Evolutionary conservation across 2,888 invertebrate species (phyloP).

Genomic region (Ochropleura plecta): DNA sequence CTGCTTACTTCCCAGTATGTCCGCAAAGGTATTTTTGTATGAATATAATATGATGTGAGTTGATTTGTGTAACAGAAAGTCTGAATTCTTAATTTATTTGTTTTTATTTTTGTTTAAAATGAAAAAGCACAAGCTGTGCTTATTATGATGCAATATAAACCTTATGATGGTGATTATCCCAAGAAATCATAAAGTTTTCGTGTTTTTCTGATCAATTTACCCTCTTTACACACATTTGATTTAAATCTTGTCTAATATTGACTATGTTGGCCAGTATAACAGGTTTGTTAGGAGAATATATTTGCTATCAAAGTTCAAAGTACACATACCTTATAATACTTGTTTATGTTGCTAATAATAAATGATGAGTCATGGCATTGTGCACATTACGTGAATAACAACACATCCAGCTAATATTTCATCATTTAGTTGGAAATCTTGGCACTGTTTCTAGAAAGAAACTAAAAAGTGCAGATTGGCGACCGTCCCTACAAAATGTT

Average conservation of each 20-base stretch:
- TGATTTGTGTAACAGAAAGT: conserved; percentile 59
- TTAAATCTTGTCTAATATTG: not conserved
- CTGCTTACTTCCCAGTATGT: conserved; percentile 31
- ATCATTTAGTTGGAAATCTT: conserved; percentile 28
- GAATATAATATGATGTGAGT: conserved; percentile 31
- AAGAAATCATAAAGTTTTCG: conserved; percentile 26
- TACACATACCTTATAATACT: conserved; percentile 7
- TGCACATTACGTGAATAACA: conserved; percentile 20
- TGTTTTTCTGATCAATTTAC: conserved; percentile 34
- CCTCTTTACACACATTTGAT: conserved; percentile 1
- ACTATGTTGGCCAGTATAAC: not conserved
- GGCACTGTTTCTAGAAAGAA: conserved; percentile 7
- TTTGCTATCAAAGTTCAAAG: conserved; percentile 40
- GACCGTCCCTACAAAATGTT: not conserved
- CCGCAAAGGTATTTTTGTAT: conserved; percentile 47
- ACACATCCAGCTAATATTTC: conserved; percentile 5
- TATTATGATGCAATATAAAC: conserved; percentile 24
- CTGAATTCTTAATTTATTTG: conserved; percentile 63
- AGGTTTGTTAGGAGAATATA: not conserved
- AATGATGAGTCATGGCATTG: conserved; percentile 32
- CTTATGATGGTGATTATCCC: conserved; percentile 15
- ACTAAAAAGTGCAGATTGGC: not conserved
- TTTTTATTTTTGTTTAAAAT: conserved; percentile 41
- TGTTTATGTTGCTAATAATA: conserved; percentile 15
- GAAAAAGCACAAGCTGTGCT: conserved; percentile 20